Conservation (phyloP, 1,140 invertebrate genomes). For the Bombus waltoni region DNA sequence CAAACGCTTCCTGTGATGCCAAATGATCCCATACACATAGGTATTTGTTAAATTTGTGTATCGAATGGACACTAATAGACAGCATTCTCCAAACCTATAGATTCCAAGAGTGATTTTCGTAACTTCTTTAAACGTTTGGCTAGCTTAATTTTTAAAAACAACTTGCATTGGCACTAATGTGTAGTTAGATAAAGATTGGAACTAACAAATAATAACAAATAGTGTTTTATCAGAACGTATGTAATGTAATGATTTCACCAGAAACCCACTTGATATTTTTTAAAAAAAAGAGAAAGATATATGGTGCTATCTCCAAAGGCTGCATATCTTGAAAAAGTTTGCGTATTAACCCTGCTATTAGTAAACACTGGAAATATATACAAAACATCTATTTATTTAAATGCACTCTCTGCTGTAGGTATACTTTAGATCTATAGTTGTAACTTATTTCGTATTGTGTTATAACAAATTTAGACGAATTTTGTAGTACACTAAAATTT, state of each 20-base stretch:
- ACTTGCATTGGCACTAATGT: neutral
- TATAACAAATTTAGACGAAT: neutral
- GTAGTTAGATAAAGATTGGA: neutral
- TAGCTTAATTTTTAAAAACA: neutral
- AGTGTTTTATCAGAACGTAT: neutral
- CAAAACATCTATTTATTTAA: conserved; percentile 29
- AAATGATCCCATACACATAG: conserved; percentile 84
- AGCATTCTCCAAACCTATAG: conserved; percentile 42
- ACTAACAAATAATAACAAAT: neutral
- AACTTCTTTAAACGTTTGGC: neutral
- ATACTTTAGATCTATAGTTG: conserved; percentile 21
- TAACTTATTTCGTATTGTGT: neutral
- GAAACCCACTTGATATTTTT: neutral
- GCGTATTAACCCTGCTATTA: conserved; percentile 3
- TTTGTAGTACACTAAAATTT: neutral
- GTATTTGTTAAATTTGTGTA: conserved; percentile 60
- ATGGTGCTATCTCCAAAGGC: conserved; percentile 6
- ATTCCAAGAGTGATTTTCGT: neutral
- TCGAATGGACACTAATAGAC: conserved; percentile 17
- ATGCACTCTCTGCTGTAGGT: conserved; percentile 39
- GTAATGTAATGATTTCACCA: neutral
- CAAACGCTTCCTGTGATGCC: conserved; percentile 84
- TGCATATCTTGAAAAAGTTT: conserved; percentile 10
- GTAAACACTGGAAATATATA: conserved; percentile 37
- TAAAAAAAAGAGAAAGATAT: conserved; percentile 28